These are phyloP conservation scores for Netelia inedita DNA, from an alignment of 2,888 invertebrate species.

Conservation along the genomic window DNA sequence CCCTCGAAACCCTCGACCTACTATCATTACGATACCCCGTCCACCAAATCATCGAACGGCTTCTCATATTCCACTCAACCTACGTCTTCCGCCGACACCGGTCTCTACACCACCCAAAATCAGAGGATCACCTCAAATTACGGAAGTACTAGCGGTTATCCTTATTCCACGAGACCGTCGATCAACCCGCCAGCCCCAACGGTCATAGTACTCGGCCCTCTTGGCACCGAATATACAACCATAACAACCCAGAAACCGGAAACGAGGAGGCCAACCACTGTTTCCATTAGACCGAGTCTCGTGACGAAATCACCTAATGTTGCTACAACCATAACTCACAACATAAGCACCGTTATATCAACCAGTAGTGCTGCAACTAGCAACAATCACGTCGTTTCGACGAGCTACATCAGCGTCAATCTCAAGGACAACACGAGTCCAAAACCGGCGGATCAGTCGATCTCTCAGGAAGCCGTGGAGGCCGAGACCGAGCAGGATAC, in stretches of 20 bases:
- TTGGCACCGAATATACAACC: conserved; percentile 80
- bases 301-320: conserved; percentile 79
- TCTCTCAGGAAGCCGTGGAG: conserved; percentile 21
- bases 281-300: conserved; percentile 67
- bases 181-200: conserved; percentile 87
- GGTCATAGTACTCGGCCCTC: conserved; percentile 87
- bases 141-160: conserved; percentile 70
- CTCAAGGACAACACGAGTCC: conserved; percentile 78
- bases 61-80: conserved; percentile 52
- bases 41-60: conserved; percentile 70
- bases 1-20: conserved; percentile 78
- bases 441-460: conserved; percentile 25
- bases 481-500: background rate
- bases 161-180: conserved; percentile 80
- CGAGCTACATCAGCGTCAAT: conserved; percentile 82
- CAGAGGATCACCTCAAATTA: conserved; percentile 76
- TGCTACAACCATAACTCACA: conserved; percentile 82
- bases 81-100: conserved; percentile 62
- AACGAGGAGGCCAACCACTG: conserved; percentile 74
- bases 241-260: conserved; percentile 80
- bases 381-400: conserved; percentile 81
- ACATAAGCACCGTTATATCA: conserved; percentile 83
- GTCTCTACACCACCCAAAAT: conserved; percentile 68
- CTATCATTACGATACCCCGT: conserved; percentile 79
- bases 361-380: conserved; percentile 73